A percentile compares a stretch with the other conserved stretches of the same genome.
Conservation (phyloP, 2,888 invertebrate species). For the Ommatoiulus sabulosus region DNA sequence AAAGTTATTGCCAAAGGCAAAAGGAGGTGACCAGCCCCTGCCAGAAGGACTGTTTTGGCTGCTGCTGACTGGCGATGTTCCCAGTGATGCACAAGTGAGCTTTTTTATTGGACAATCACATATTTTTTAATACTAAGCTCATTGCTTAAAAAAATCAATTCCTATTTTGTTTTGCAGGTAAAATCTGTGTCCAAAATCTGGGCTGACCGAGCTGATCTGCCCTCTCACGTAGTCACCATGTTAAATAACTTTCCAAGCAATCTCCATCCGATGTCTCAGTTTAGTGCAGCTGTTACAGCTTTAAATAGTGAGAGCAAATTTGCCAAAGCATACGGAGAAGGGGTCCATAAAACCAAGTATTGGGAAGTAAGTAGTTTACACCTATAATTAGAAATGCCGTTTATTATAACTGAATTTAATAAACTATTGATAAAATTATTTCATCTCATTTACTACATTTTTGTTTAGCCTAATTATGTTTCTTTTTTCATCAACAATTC, state of each 20-base stretch:
- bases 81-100: slow-evolving; percentile 80
- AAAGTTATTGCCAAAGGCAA: slow-evolving; percentile 84
- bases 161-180: slow-evolving; percentile 63
- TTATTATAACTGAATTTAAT: no score
- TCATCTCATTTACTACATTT: no score
- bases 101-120: slow-evolving; percentile 45
- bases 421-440: no score
- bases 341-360: slow-evolving; percentile 88
- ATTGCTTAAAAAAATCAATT: not conserved
- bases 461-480: no score
- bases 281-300: slow-evolving; percentile 89
- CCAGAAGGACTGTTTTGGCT: slow-evolving; percentile 97
- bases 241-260: slow-evolving; percentile 90
- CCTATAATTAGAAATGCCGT: not conserved
- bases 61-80: slow-evolving; percentile 88
- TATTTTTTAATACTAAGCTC: not conserved
- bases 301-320: slow-evolving; percentile 93
- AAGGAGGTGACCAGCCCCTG: slow-evolving; percentile 83
- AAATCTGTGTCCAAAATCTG: slow-evolving; percentile 81
- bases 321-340: slow-evolving; percentile 88
- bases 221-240: slow-evolving; percentile 92
- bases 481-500: no score
- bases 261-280: slow-evolving; percentile 95
- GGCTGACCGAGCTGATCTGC: slow-evolving; percentile 88
- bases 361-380: slow-evolving; percentile 77